Evolutionary conservation across 2,888 invertebrate genomes (phyloP).

Genomic region (Baronia brevicornis): DNA sequence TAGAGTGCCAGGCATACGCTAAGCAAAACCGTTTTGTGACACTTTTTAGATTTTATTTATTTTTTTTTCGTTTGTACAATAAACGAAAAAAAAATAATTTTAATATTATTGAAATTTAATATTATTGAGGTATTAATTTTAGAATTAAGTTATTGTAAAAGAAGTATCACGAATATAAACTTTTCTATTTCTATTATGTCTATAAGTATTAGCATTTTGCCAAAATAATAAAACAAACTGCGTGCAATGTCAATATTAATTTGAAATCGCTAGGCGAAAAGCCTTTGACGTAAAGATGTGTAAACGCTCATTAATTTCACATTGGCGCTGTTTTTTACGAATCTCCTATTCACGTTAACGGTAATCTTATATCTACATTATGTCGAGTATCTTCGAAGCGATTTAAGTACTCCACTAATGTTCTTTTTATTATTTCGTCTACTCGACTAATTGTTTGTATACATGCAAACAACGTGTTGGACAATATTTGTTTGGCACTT

Average conservation of each 20-base stretch:
- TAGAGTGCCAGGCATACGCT: too few relatives aligned
- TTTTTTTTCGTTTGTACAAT: too few relatives aligned
- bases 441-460: conserved; percentile 38
- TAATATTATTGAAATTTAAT: too few relatives aligned
- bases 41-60: too few relatives aligned
- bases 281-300: conserved; percentile 6
- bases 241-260: conserved; percentile 20
- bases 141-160: too few relatives aligned
- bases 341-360: conserved; percentile 19
- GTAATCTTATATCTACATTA: conserved; percentile 18
- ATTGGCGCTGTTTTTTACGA: conserved; percentile 14
- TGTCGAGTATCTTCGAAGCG: conserved; percentile 20
- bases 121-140: too few relatives aligned
- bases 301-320: conserved; percentile 18
- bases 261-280: conserved; percentile 17
- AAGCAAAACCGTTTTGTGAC: too few relatives aligned
- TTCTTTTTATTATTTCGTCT: conserved; percentile 28
- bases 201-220: too few relatives aligned
- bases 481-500: conserved; percentile 30
- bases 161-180: too few relatives aligned
- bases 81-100: too few relatives aligned
- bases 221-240: background rate
- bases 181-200: background rate
- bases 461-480: conserved; percentile 39
- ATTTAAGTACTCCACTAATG: conserved; percentile 22